These are phyloP conservation scores for Rhynchotus rufescens DNA, from an alignment of 2,797 vertebrate species.

Conservation along the genomic window DNA sequence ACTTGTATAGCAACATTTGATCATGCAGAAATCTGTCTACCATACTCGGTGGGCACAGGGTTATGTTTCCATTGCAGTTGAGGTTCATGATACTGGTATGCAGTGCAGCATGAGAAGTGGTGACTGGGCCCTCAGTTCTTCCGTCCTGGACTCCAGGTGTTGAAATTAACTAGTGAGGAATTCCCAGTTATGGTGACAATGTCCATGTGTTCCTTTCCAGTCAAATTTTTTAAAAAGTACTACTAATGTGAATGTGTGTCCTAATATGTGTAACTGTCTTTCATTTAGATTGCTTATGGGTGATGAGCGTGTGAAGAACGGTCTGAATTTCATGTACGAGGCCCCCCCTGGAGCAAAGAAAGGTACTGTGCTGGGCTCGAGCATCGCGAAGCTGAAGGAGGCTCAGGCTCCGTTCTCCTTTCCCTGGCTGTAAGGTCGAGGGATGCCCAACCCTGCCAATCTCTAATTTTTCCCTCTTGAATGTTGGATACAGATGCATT, in stretches of 20 bases:
- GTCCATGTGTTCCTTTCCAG: neutral
- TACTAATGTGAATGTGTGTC: neutral
- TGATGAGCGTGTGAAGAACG: slow-evolving; percentile 98
- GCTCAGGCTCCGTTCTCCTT: neutral
- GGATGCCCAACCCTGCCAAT: too few relatives aligned
- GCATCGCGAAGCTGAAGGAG: neutral
- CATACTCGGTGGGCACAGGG: neutral
- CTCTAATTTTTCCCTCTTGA: neutral
- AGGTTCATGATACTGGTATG: neutral
- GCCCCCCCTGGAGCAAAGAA: slow-evolving; percentile 97
- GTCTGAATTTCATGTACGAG: slow-evolving; percentile 99
- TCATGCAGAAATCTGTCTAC: neutral
- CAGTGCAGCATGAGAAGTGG: accelerated
- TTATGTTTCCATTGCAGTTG: neutral
- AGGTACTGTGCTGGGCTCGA: slow-evolving; percentile 79
- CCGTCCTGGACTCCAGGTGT: neutral
- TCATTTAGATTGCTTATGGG: slow-evolving; percentile 92
- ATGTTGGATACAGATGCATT: neutral
- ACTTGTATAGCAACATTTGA: neutral
- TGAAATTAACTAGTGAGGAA: neutral
- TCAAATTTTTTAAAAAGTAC: neutral
- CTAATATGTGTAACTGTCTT: neutral
- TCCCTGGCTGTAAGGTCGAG: neutral
- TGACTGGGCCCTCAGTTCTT: neutral
- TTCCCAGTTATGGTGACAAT: neutral